Conservation (phyloP, 2,113 vertebrate species). For the Sebastes schlegelii region DNA sequence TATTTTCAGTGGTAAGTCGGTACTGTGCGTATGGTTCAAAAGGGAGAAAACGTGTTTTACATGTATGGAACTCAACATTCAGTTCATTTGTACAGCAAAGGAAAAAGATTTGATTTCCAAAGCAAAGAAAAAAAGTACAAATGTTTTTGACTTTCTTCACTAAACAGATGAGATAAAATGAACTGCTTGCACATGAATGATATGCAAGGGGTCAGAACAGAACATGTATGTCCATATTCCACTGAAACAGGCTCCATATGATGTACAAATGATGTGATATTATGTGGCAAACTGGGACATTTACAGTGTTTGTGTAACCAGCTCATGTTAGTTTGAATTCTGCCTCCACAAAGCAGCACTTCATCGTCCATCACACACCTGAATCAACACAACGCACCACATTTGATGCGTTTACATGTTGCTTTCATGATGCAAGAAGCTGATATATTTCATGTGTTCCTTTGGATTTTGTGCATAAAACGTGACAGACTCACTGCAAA, state of each 20-base stretch:
- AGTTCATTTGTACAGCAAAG: neutral
- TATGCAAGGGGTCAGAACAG: slow-evolving; percentile 3
- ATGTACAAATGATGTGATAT: neutral
- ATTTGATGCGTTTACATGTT: neutral
- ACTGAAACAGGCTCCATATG: neutral
- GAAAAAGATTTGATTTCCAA: neutral
- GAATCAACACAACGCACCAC: rapidly evolving
- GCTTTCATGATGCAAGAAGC: neutral
- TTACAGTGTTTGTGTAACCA: slow-evolving; percentile 23
- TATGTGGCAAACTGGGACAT: neutral
- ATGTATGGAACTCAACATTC: slow-evolving; percentile 34
- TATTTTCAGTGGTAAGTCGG: slow-evolving; percentile 70
- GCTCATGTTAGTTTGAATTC: neutral
- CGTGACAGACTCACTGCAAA: neutral
- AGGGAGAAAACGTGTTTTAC: slow-evolving; percentile 14
- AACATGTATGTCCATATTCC: neutral
- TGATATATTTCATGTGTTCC: neutral
- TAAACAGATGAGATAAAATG: slow-evolving; percentile 7
- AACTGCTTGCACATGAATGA: slow-evolving; percentile 11
- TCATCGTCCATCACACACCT: neutral
- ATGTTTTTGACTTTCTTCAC: neutral
- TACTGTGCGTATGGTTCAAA: slow-evolving; percentile 79
- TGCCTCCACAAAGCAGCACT: neutral
- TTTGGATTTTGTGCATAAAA: slow-evolving; percentile 19
- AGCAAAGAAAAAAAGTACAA: neutral